phyloP scores from a whole-genome alignment of 2,888 invertebrate species.

The Drosophila tanythrix region DNA sequence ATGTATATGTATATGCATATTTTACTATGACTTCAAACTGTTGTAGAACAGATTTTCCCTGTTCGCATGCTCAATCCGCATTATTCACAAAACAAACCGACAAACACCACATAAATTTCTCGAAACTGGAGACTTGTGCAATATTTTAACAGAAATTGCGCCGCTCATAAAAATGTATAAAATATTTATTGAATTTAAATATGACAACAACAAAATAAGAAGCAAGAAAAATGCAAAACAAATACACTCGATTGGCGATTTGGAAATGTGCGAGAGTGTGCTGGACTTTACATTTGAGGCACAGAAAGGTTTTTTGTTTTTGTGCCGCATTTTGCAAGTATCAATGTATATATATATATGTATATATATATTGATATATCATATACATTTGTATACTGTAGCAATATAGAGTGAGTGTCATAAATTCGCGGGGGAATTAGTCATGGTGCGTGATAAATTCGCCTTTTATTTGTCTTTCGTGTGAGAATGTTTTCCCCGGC shows the following conservation, averaged over 20 bases:
- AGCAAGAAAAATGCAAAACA: slow-evolving; percentile 28
- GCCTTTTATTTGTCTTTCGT: slow-evolving; percentile 78
- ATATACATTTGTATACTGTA: slow-evolving; percentile 4
- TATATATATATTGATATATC: slow-evolving; percentile 3
- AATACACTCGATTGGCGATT: slow-evolving; percentile 38
- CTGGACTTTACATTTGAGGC: slow-evolving; percentile 22
- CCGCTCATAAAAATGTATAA: slow-evolving; percentile 66
- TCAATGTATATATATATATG: background rate
- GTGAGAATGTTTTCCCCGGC: slow-evolving; percentile 68
- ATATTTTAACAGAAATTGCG: slow-evolving; percentile 68
- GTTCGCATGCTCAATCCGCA: slow-evolving; percentile 58
- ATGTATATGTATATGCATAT: background rate
- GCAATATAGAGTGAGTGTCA: slow-evolving; percentile 64
- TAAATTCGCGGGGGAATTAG: slow-evolving; percentile 71
- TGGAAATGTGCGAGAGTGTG: slow-evolving; percentile 29
- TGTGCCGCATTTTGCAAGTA: slow-evolving; percentile 13
- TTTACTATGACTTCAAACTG: background rate
- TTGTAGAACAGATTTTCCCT: slow-evolving; percentile 11
- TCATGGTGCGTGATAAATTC: slow-evolving; percentile 79
- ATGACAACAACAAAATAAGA: slow-evolving; percentile 23
- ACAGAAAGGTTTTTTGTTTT: slow-evolving; percentile 21
- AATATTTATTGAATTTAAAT: slow-evolving; percentile 77
- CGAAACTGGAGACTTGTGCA: slow-evolving; percentile 48
- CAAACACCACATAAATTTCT: slow-evolving; percentile 56
- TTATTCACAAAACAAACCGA: slow-evolving; percentile 54